Evolutionary conservation across 2,797 vertebrate species (phyloP).

Genomic region (Martes flavigula): DNA sequence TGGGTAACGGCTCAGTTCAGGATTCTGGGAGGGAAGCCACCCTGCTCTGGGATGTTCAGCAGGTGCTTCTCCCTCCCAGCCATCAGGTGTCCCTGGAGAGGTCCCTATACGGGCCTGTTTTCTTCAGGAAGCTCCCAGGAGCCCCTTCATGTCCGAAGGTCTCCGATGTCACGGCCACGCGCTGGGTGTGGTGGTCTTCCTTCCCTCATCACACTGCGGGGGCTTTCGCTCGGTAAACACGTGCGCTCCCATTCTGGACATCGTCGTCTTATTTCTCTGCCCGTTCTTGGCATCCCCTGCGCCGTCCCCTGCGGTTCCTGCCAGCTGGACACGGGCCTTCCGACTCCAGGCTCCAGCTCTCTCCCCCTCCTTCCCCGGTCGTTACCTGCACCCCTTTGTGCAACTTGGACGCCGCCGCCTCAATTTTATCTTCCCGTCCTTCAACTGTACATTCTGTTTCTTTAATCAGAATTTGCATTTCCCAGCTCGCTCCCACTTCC

Average conservation of each 20-base stretch:
- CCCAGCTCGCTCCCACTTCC: accelerated
- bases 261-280: background rate
- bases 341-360: background rate
- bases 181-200: accelerated
- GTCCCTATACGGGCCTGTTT: background rate
- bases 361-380: background rate
- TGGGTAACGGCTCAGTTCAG: accelerated
- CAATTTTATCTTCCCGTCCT: background rate
- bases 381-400: accelerated
- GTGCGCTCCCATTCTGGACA: background rate
- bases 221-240: accelerated
- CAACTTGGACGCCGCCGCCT: background rate
- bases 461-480: background rate
- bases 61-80: background rate
- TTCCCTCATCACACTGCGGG: accelerated
- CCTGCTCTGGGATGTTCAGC: too few relatives aligned
- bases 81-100: background rate
- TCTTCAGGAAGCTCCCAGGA: too few relatives aligned
- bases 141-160: background rate
- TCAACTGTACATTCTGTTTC: background rate
- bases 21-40: background rate
- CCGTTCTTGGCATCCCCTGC: accelerated
- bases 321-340: background rate
- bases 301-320: background rate
- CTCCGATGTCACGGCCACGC: accelerated